phyloP scores from a whole-genome alignment of 1,140 invertebrate species.

The Caenorhabditis inopinata region DNA sequence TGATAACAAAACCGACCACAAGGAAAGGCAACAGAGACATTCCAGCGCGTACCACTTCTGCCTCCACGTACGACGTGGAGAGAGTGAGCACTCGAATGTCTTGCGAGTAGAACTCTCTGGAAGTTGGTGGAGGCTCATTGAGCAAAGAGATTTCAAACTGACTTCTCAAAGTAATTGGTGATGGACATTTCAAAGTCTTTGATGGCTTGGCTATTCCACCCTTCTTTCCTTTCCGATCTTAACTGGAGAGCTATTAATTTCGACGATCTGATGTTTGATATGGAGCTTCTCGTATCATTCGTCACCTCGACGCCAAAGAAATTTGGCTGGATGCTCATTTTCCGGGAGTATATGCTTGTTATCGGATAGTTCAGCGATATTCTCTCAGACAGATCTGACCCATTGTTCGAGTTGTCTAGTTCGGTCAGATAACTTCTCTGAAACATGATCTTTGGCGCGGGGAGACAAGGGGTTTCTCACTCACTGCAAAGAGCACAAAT shows the following conservation, averaged over 20 bases:
- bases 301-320: slow-evolving; percentile 12
- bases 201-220: slow-evolving; percentile 46
- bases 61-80: slow-evolving; percentile 47
- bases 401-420: slow-evolving; percentile 15
- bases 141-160: not conserved
- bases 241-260: slow-evolving; percentile 51
- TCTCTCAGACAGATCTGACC: slow-evolving; percentile 40
- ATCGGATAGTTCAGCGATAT: slow-evolving; percentile 49
- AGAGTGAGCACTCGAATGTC: slow-evolving; percentile 46
- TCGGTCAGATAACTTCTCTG: slow-evolving; percentile 41
- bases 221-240: slow-evolving; percentile 46
- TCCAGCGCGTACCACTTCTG: slow-evolving; percentile 53
- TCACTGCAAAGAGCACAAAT: slow-evolving; percentile 50
- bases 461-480: too few relatives aligned
- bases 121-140: too few relatives aligned
- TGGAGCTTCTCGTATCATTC: slow-evolving; percentile 33
- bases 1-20: slow-evolving; percentile 52
- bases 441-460: too few relatives aligned
- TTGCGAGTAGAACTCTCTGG: slow-evolving; percentile 44
- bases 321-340: slow-evolving; percentile 45
- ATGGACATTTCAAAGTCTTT: slow-evolving; percentile 50
- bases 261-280: not conserved
- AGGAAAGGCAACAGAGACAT: slow-evolving; percentile 53
- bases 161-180: slow-evolving; percentile 52
- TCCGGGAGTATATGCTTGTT: slow-evolving; percentile 43